Evolutionary conservation across 2,113 vertebrate genomes (phyloP).

Genomic region (Onychorhynchus coronatus): DNA sequence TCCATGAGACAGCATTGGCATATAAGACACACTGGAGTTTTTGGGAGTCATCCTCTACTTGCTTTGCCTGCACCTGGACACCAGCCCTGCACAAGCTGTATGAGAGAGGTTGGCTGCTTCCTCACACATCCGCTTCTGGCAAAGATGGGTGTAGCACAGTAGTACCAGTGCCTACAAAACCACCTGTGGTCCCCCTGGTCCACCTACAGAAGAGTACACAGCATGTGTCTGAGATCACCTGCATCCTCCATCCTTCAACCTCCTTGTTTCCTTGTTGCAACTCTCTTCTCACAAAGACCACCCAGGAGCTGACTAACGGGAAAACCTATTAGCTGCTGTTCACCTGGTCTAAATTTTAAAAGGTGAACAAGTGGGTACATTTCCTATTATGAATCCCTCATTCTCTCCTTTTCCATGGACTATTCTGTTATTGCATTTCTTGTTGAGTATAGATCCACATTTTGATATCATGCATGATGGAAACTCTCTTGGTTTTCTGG

Average conservation of each 20-base stretch:
- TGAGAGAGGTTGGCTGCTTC: not conserved
- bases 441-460: slow-evolving; percentile 4
- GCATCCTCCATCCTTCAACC: not conserved
- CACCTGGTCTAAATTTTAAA: slow-evolving; percentile 30
- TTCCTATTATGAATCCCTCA: not conserved
- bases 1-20: rapidly evolving
- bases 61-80: not conserved
- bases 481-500: slow-evolving; percentile 65
- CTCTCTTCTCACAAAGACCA: not conserved
- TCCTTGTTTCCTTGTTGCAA: rapidly evolving
- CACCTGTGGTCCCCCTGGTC: not conserved
- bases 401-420: not conserved
- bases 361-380: slow-evolving; percentile 1
- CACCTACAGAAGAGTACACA: not conserved
- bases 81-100: not conserved
- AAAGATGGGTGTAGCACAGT: not conserved
- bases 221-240: not conserved
- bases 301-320: not conserved
- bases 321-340: slow-evolving; percentile 4
- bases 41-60: not conserved
- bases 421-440: slow-evolving; percentile 19
- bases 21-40: not conserved
- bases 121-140: not conserved
- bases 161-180: not conserved
- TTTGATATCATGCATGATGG: not conserved